phyloP scores from a whole-genome alignment of 2,888 invertebrate genomes.

The Parelbella ahira region DNA sequence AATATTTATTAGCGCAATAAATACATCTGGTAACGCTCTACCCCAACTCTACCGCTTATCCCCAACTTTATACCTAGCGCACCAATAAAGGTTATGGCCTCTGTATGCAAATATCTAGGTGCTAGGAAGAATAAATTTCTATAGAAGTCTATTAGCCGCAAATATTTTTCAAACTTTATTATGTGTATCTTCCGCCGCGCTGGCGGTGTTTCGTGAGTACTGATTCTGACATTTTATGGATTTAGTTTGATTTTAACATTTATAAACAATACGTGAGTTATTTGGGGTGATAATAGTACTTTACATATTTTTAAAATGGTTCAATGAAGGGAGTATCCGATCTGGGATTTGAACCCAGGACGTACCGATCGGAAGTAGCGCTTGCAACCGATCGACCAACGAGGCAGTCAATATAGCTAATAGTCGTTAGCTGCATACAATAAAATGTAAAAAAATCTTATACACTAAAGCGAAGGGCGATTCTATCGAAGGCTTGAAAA shows the following conservation, averaged over 20 bases:
- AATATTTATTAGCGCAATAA: slow-evolving; percentile 62
- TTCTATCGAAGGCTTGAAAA: slow-evolving; percentile 40
- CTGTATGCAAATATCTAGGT: slow-evolving; percentile 38
- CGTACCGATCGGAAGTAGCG: too few species aligned
- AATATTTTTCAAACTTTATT: slow-evolving; percentile 29
- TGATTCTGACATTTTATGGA: slow-evolving; percentile 2
- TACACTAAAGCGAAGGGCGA: neutral
- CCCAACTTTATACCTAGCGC: slow-evolving; percentile 43
- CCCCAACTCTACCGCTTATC: slow-evolving; percentile 47
- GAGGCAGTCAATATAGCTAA: too few species aligned
- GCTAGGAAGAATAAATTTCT: slow-evolving; percentile 31
- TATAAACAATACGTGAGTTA: too few species aligned
- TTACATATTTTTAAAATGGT: too few species aligned
- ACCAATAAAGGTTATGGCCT: slow-evolving; percentile 40
- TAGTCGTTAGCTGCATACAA: too few species aligned
- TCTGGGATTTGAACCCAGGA: too few species aligned
- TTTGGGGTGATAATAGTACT: too few species aligned
- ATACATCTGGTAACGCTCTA: slow-evolving; percentile 46
- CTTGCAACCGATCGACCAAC: too few species aligned
- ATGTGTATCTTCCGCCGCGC: slow-evolving; percentile 14
- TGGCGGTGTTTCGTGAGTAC: slow-evolving; percentile 23
- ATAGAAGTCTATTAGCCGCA: slow-evolving; percentile 29
- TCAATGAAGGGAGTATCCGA: too few species aligned
- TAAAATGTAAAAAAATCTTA: too few species aligned
- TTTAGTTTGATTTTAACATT: neutral